Conservation (phyloP, 2,888 invertebrate genomes). For the Trachelus iudaicus region DNA sequence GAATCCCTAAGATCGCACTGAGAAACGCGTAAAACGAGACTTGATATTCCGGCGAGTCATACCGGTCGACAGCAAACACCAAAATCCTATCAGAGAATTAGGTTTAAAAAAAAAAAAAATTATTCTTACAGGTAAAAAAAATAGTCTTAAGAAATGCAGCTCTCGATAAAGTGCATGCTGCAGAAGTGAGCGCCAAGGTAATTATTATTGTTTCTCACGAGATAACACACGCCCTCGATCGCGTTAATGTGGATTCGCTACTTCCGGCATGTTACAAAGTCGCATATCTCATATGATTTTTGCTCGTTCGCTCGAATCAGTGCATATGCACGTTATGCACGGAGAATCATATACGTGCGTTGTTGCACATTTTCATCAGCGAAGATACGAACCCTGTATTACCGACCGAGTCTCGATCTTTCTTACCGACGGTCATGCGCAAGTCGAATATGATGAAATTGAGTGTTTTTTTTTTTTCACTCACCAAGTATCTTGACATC, state of each 20-base stretch:
- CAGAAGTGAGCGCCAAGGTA: not conserved
- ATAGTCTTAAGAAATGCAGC: not conserved
- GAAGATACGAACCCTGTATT: not conserved
- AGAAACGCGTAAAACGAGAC: not conserved
- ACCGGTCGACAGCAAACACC: too few species aligned
- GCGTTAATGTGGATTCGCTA: not conserved
- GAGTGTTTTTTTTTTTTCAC: slow-evolving; percentile 7
- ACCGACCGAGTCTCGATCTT: too few species aligned
- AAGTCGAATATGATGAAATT: not conserved
- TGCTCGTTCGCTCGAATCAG: not conserved
- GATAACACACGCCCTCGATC: not conserved
- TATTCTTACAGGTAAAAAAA: not conserved
- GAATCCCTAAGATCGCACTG: not conserved
- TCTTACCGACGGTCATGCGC: not conserved
- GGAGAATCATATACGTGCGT: too few species aligned
- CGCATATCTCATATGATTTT: not conserved
- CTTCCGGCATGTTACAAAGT: not conserved
- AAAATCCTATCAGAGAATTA: too few species aligned
- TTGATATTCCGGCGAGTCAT: not conserved
- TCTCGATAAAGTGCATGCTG: not conserved
- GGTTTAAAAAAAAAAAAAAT: too few species aligned
- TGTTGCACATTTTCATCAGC: not conserved
- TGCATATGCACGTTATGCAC: not conserved
- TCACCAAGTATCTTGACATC: slow-evolving; percentile 59
- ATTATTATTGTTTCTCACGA: not conserved